Conservation (phyloP, 2,888 invertebrate species). For the Drosophila formosana region DNA sequence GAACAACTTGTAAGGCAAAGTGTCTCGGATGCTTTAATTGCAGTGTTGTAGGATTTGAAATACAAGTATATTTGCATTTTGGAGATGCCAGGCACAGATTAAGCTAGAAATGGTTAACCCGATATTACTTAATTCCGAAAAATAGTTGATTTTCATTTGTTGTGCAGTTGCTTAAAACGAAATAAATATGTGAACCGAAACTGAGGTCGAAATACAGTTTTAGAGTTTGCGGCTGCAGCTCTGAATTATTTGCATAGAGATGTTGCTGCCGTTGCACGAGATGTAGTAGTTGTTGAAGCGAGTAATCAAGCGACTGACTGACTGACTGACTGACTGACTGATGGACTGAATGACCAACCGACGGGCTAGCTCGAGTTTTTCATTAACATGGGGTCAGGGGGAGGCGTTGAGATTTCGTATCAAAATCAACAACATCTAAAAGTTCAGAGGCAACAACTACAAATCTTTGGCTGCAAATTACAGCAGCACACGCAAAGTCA, state of each 20-base stretch:
- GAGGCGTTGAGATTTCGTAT: slow-evolving; percentile 49
- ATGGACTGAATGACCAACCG: slow-evolving; percentile 9
- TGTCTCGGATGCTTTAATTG: background rate
- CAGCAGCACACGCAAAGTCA: slow-evolving; percentile 57
- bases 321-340: slow-evolving; percentile 21
- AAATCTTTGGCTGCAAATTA: slow-evolving; percentile 58
- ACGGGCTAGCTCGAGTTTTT: slow-evolving; percentile 38
- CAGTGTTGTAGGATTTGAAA: background rate
- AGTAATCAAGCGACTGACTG: slow-evolving; percentile 29
- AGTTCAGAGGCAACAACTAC: slow-evolving; percentile 62
- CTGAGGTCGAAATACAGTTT: slow-evolving; percentile 4
- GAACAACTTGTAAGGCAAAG: background rate
- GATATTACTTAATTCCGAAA: slow-evolving; percentile 39
- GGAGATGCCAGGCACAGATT: slow-evolving; percentile 7
- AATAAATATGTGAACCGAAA: slow-evolving; percentile 20
- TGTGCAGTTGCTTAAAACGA: slow-evolving; percentile 13
- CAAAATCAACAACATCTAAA: slow-evolving; percentile 70
- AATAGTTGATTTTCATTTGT: slow-evolving; percentile 25
- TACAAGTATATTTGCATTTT: background rate
- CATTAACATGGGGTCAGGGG: slow-evolving; percentile 39
- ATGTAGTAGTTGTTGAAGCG: slow-evolving; percentile 39
- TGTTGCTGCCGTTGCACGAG: background rate
- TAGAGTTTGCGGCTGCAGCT: slow-evolving; percentile 26
- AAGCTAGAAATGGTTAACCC: slow-evolving; percentile 32
- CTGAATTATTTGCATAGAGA: slow-evolving; percentile 53